Conservation (phyloP, 2,113 vertebrate species). For the Mastomys natalensis region DNA sequence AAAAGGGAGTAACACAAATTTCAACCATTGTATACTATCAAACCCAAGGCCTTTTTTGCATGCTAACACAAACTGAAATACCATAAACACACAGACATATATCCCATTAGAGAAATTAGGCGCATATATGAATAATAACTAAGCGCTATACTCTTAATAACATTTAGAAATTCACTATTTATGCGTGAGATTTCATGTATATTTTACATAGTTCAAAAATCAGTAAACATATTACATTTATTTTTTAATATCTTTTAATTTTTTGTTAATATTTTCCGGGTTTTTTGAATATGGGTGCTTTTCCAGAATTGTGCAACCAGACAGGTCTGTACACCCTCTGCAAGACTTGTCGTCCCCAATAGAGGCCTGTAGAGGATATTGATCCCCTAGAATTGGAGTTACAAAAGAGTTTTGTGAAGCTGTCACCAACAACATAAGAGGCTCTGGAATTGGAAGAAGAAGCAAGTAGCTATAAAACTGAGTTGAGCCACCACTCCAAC, state of each 20-base stretch:
- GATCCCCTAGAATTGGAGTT: background rate
- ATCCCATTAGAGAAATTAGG: background rate
- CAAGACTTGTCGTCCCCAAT: background rate
- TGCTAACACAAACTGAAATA: background rate
- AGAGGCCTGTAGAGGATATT: background rate
- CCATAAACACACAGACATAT: no score
- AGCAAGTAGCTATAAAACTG: background rate
- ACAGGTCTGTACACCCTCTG: background rate
- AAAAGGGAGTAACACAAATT: background rate
- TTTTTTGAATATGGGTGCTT: background rate
- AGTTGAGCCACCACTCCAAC: background rate
- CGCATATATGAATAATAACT: background rate
- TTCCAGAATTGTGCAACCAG: background rate
- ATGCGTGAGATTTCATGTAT: no score
- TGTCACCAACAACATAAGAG: no score
- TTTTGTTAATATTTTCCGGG: background rate
- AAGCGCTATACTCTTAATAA: background rate
- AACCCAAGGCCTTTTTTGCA: background rate
- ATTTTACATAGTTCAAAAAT: no score
- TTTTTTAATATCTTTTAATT: background rate
- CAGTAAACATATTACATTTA: no score
- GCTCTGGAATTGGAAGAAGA: background rate
- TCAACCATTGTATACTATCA: background rate
- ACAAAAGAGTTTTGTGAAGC: background rate
- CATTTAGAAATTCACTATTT: slow-evolving; percentile 22